Evolutionary conservation across 2,888 invertebrate genomes (phyloP).

Genomic region (Hetaerina titia): DNA sequence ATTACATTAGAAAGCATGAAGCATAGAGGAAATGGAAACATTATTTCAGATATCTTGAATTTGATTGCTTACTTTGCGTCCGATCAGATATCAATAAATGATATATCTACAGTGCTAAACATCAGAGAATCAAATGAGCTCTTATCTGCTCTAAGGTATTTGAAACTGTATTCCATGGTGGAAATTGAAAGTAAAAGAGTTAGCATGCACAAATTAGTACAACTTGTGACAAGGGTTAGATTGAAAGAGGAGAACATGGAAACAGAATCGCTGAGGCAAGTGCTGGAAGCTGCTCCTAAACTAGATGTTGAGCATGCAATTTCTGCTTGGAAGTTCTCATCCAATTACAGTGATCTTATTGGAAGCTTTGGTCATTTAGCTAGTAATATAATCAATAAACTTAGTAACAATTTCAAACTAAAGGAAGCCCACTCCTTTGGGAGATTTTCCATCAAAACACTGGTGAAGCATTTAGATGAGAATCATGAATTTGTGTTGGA

Average conservation of each 20-base stretch:
- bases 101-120: background rate
- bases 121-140: background rate
- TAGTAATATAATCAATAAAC: background rate
- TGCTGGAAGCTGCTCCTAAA: background rate
- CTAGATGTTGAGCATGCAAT: slow-evolving; percentile 10
- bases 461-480: background rate
- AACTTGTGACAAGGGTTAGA: slow-evolving; percentile 9
- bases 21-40: slow-evolving; percentile 33
- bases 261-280: background rate
- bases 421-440: background rate
- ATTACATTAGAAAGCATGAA: slow-evolving; percentile 67
- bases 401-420: background rate
- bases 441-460: background rate
- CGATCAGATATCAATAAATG: slow-evolving; percentile 68
- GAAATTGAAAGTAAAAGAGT: background rate
- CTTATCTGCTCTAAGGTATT: background rate
- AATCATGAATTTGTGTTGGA: background rate
- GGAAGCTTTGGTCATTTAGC: background rate
- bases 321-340: background rate
- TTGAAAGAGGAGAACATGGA: background rate
- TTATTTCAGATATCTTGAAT: slow-evolving; percentile 66
- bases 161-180: slow-evolving; percentile 18
- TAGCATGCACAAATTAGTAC: background rate
- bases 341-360: background rate
- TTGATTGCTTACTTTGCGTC: slow-evolving; percentile 68